These are phyloP conservation scores for Charadrius vociferus DNA, from an alignment of 2,113 vertebrate genomes.

Conservation along the genomic window DNA sequence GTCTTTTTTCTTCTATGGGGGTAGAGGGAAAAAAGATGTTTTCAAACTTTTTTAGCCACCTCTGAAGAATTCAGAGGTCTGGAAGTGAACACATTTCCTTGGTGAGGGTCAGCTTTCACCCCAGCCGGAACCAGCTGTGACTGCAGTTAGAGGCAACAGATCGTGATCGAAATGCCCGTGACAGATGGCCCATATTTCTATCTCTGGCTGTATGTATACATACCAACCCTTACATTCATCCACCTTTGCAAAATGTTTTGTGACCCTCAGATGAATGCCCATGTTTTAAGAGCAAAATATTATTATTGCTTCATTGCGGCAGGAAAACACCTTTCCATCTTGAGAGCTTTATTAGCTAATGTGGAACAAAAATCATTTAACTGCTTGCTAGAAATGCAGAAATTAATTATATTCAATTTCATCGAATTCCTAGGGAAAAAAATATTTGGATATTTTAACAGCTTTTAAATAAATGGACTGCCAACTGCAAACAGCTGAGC, in stretches of 20 bases:
- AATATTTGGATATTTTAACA: neutral
- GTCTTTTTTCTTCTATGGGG: neutral
- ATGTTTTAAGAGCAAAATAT: neutral
- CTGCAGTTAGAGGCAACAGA: neutral
- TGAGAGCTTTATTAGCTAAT: neutral
- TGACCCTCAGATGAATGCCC: neutral
- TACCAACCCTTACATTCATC: neutral
- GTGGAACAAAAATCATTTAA: neutral
- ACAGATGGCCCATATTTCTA: neutral
- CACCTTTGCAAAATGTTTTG: neutral
- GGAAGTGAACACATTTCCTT: slow-evolving; percentile 18
- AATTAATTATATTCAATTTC: neutral
- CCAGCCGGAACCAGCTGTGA: slow-evolving; percentile 14
- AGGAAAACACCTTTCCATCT: neutral
- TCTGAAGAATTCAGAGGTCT: neutral
- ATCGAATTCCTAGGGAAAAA: neutral
- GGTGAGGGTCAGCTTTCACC: slow-evolving; percentile 41
- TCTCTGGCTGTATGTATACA: neutral
- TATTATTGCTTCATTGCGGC: neutral
- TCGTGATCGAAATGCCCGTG: neutral
- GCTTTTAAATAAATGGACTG: slow-evolving; percentile 36
- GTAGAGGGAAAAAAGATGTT: neutral
- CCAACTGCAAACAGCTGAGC: slow-evolving; percentile 30
- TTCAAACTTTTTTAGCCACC: neutral
- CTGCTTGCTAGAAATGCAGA: neutral